Percentiles rank a stretch among this genome's conserved stretches.
phyloP scores from a whole-genome alignment of 2,797 vertebrate species.

The Mus minutoides region DNA sequence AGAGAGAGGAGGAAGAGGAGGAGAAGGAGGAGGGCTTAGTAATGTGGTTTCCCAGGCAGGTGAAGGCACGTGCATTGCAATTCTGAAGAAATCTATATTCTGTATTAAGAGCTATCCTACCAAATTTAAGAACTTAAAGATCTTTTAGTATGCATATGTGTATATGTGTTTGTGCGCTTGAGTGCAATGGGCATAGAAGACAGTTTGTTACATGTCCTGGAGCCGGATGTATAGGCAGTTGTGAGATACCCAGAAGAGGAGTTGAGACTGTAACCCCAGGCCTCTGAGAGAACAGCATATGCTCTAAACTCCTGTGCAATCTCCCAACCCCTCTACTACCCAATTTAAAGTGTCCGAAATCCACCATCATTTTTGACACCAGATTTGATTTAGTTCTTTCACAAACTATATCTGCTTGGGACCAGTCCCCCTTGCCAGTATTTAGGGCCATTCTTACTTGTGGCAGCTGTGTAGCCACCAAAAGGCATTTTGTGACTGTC shows the following conservation, averaged over 20 bases:
- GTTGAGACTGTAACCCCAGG: not conserved
- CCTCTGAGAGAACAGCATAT: not conserved
- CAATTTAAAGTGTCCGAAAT: slow-evolving; percentile 21
- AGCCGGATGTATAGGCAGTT: not conserved
- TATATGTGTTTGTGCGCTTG: not conserved
- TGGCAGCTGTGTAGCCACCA: not conserved
- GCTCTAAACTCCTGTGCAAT: not conserved
- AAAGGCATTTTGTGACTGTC: not conserved
- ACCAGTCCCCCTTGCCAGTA: not conserved
- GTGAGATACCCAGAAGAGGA: not conserved
- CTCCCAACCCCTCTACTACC: not conserved
- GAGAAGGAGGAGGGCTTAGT: not conserved
- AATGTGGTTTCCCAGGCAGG: not conserved
- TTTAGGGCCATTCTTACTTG: not conserved
- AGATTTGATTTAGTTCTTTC: slow-evolving; percentile 49
- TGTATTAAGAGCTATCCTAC: not conserved
- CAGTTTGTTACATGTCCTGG: not conserved
- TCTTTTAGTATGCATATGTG: not conserved
- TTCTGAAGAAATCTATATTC: slow-evolving; percentile 11
- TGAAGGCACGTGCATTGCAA: not conserved
- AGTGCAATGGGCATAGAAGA: not conserved
- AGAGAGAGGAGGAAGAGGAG: too few species aligned
- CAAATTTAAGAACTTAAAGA: not conserved
- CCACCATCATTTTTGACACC: not conserved
- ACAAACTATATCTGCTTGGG: not conserved